Evolutionary conservation across 2,888 invertebrate species (phyloP).

Genomic region (Limenitis arthemis): DNA sequence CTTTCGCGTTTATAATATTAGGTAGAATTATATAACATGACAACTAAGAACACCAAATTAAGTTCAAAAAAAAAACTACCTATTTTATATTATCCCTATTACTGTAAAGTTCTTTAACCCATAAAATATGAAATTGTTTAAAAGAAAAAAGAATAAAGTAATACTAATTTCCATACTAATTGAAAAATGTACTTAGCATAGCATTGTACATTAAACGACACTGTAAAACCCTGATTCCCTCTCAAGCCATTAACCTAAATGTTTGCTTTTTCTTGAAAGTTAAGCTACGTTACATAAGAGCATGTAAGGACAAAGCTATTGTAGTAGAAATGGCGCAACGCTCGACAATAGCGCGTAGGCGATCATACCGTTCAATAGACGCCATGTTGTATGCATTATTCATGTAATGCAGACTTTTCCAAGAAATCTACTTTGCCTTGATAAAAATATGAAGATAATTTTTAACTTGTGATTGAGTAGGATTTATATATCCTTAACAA

Average conservation of each 20-base stretch:
- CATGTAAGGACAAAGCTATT: conserved; percentile 22
- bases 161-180: background rate
- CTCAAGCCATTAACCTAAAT: conserved; percentile 22
- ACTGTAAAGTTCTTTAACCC: too few relatives aligned
- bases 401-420: conserved; percentile 21
- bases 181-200: background rate
- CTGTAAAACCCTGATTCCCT: conserved; percentile 8
- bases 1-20: too few relatives aligned
- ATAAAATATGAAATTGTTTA: too few relatives aligned
- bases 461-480: conserved; percentile 4
- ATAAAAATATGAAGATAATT: conserved; percentile 8
- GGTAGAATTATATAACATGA: too few relatives aligned
- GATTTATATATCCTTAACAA: background rate
- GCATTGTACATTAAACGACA: background rate
- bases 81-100: too few relatives aligned
- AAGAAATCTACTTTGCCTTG: conserved; percentile 15
- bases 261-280: conserved; percentile 19
- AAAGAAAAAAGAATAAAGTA: too few relatives aligned
- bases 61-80: too few relatives aligned
- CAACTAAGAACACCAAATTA: too few relatives aligned
- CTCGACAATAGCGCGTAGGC: conserved; percentile 23
- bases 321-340: conserved; percentile 20
- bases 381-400: conserved; percentile 25
- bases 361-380: conserved; percentile 28
- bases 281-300: conserved; percentile 21